Base-by-base conservation (phyloP, 2,888 invertebrate species). In the Pimpla rufipes region DNA sequence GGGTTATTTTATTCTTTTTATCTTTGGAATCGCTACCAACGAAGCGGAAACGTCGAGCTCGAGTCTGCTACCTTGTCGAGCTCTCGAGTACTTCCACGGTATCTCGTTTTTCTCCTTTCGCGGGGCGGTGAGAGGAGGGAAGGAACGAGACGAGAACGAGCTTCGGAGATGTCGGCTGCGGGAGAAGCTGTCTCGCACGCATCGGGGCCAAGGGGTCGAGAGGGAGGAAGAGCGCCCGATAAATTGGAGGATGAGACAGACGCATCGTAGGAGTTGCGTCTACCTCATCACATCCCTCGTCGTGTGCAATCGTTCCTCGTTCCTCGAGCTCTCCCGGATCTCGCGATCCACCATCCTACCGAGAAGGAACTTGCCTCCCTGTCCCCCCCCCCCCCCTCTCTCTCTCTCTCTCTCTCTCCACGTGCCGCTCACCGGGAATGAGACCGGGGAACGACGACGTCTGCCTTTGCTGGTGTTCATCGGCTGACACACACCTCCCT, bases 141-240 rank as follows among this genome's bases (percentile, higher is more conserved):
- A 47, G 71, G 42, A 79, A 79, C 71, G 64, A 77, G 78, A 64
- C 64, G 62, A 57, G 66, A 67, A 79, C 42, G 79, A 64, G 47
- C 18, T 73, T 66, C 79, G 79, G 8, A 23, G 37, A 67, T 40
- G 64, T 79, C 57, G 66, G 55, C 23, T 23, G 71, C 5, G 70
- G 18, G 52, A 45, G 55, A 52, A 52, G 42, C 59, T 78, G 62
- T 79, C 64, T 40, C 57, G 45, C 66, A 73, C 71, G 73, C 79
- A 73, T 73, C 71, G 23, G 66, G 52, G 23, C 23, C n/a, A 5
- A 29, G 29, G 18, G 52, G 37, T 11, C 18, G 45, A 42, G 57
- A 10, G 6, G 55, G 21, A 40, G 68, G 1, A 8, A 16, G 42
- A 13, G 40, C 50, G 52, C 66, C 52, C 40, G 64, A 75, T 55